These are phyloP conservation scores for Egretta garzetta DNA, from an alignment of 2,113 vertebrate genomes.

Conservation along the genomic window DNA sequence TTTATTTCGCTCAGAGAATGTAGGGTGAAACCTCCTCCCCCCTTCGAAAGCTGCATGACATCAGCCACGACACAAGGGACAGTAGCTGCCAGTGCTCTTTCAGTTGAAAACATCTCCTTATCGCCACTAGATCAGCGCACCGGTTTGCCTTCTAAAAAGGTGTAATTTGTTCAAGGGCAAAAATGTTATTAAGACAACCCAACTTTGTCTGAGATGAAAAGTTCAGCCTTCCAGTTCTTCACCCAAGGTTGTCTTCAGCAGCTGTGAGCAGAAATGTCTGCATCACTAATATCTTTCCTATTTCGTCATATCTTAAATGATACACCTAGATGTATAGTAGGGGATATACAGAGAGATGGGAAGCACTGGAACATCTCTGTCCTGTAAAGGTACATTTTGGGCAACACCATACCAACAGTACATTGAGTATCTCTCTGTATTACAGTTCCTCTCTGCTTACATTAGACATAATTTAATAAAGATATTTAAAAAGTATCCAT, in stretches of 20 bases:
- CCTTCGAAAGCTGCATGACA: not conserved
- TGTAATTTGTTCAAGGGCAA: not conserved
- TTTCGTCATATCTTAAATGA: not conserved
- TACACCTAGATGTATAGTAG: not conserved
- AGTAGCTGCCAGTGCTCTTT: not conserved
- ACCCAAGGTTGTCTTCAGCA: not conserved
- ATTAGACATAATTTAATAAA: not conserved
- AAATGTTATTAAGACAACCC: not conserved
- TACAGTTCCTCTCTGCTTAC: not conserved
- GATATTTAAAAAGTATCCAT: not conserved
- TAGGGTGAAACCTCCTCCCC: not conserved
- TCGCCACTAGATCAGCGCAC: rapidly evolving
- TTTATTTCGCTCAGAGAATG: not conserved
- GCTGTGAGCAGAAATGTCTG: not conserved
- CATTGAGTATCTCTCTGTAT: not conserved
- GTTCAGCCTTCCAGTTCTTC: not conserved
- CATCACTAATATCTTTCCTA: not conserved
- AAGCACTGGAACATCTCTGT: not conserved
- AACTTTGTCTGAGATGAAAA: not conserved
- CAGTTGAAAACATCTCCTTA: not conserved
- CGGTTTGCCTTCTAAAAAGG: not conserved
- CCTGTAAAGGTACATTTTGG: not conserved
- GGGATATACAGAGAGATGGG: not conserved
- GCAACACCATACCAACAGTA: rapidly evolving
- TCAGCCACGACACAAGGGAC: not conserved